A percentile compares a stretch with the other conserved stretches of the same genome.
These are phyloP conservation scores for Paralinhomoeus sp. DNA, from an alignment of 2,888 invertebrate species.

Conservation along the genomic window DNA sequence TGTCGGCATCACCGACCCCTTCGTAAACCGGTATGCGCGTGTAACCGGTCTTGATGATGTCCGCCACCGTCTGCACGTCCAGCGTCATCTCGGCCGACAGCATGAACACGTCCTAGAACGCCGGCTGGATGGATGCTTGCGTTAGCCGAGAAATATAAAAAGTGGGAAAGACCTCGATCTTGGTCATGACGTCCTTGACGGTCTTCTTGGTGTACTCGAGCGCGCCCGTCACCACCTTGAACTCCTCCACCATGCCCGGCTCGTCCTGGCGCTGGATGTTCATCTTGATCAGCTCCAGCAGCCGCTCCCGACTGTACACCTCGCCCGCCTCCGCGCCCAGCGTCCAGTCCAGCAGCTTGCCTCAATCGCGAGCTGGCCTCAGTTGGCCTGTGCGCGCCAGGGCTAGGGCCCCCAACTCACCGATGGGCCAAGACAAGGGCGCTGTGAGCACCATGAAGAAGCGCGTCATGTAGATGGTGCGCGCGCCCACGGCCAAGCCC, in stretches of 20 bases:
- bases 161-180: conserved; percentile 38
- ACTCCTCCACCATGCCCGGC: conserved; percentile 47
- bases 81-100: conserved; percentile 59
- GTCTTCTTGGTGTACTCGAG: conserved; percentile 77
- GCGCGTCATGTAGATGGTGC: conserved; percentile 72
- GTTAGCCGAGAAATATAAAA: too few relatives aligned
- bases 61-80: conserved; percentile 73
- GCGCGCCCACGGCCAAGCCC: conserved; percentile 80
- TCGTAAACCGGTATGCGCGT: conserved; percentile 44
- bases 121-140: too few relatives aligned
- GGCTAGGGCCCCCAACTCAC: conserved; percentile 31
- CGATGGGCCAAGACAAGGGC: conserved; percentile 67
- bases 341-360: conserved; percentile 9
- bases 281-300: conserved; percentile 71
- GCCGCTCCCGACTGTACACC: conserved; percentile 74
- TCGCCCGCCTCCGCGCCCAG: conserved; percentile 41
- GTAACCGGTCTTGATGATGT: conserved; percentile 64
- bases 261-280: neutral
- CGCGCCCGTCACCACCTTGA: conserved; percentile 89
- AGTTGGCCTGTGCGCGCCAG: neutral
- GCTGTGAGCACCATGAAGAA: conserved; percentile 78
- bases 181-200: conserved; percentile 82
- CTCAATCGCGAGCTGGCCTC: neutral
- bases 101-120: conserved; percentile 81
- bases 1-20: too few relatives aligned